Conservation (phyloP, 1,140 invertebrate species). For the Temnothorax longispinosus region DNA sequence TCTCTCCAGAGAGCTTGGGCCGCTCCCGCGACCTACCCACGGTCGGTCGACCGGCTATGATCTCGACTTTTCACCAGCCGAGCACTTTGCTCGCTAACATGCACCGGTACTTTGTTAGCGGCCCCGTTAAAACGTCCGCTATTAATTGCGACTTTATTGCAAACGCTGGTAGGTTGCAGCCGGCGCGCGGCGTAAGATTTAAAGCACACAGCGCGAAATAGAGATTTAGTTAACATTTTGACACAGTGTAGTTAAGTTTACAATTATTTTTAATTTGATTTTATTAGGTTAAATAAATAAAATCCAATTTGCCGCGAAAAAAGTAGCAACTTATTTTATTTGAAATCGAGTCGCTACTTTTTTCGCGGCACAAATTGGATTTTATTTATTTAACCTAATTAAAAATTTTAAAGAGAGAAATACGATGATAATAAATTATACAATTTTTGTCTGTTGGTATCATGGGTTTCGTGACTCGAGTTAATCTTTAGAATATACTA, state of each 20-base stretch:
- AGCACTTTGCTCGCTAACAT: constrained; percentile 9
- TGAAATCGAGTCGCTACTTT: neutral
- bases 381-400: neutral
- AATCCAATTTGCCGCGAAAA: neutral
- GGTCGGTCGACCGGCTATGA: neutral
- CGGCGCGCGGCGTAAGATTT: neutral
- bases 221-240: neutral
- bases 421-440: neutral
- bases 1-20: neutral
- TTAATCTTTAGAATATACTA: neutral
- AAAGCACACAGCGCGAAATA: neutral
- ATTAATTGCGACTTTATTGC: constrained; percentile 62
- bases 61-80: constrained; percentile 47
- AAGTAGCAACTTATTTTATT: neutral
- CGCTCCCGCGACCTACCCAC: constrained; percentile 23
- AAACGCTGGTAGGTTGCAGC: constrained; percentile 30
- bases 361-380: neutral
- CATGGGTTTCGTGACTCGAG: neutral
- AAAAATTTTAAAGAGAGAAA: neutral
- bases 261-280: neutral
- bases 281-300: neutral
- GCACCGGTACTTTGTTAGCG: constrained; percentile 55
- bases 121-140: constrained; percentile 24
- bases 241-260: too few relatives aligned
- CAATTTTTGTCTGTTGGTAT: neutral